phyloP scores from a whole-genome alignment of 2,797 vertebrate genomes.

The Tauraco hartlaubi region DNA sequence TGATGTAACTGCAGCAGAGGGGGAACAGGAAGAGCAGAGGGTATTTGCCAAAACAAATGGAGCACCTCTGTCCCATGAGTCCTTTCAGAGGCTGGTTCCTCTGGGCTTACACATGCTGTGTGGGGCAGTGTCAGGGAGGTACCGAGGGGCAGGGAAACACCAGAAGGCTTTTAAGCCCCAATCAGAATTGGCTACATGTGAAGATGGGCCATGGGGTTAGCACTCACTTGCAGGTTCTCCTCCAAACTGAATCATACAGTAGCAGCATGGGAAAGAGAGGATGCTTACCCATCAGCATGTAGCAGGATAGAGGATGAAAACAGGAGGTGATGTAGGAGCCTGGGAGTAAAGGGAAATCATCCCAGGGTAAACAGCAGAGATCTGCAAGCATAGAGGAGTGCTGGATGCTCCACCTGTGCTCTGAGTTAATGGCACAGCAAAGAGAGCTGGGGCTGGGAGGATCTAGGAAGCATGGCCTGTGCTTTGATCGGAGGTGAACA shows the following conservation, averaged over 20 bases:
- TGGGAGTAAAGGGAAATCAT: not conserved
- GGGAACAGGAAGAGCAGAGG: not conserved
- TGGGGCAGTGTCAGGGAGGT: not conserved
- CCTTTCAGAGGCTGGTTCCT: not conserved
- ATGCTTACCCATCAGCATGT: not conserved
- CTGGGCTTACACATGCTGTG: not conserved
- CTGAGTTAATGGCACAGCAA: not conserved
- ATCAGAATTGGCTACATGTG: not conserved
- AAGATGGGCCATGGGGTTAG: not conserved
- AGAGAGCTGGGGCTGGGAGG: not conserved
- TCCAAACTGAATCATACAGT: accelerated
- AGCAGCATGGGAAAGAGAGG: not conserved
- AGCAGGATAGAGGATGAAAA: not conserved
- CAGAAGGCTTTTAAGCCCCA: not conserved
- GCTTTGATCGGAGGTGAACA: not conserved
- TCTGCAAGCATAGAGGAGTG: not conserved
- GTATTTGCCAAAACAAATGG: not conserved
- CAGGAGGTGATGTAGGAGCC: not conserved
- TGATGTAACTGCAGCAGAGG: not conserved
- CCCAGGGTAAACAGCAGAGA: not conserved
- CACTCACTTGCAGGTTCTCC: not conserved
- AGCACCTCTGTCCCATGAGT: not conserved
- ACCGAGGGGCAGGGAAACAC: not conserved
- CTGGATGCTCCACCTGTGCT: not conserved
- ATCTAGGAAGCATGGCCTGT: not conserved